A percentile compares a stretch with the other conserved stretches of the same genome.
Evolutionary conservation across 2,888 invertebrate species (phyloP).

Genomic region (Smittia sp.): DNA sequence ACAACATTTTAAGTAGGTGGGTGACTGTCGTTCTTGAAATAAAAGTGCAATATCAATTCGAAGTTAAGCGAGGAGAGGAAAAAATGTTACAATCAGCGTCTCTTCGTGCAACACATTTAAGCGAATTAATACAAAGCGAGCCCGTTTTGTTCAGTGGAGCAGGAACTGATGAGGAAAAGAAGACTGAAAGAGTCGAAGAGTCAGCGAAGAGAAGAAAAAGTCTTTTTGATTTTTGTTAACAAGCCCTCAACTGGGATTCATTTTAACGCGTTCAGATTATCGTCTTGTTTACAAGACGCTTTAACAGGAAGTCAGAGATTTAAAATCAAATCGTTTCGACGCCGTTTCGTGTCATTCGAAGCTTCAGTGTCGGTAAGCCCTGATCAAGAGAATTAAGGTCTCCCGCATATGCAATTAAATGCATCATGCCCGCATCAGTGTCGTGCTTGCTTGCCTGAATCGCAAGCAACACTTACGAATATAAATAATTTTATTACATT

Average conservation of each 20-base stretch:
- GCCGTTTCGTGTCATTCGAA: background rate
- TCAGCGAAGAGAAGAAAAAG: slow-evolving; percentile 9
- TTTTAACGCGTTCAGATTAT: slow-evolving; percentile 37
- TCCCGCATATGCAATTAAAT: slow-evolving; percentile 13
- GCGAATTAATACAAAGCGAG: background rate
- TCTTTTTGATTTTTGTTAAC: slow-evolving; percentile 21
- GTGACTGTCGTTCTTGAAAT: slow-evolving; percentile 1
- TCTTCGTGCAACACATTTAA: slow-evolving; percentile 6
- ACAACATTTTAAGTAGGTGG: slow-evolving; percentile 29
- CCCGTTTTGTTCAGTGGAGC: no score
- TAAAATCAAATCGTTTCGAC: background rate
- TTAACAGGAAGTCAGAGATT: background rate
- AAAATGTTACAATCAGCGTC: background rate
- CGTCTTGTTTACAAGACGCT: slow-evolving; percentile 20
- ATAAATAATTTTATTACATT: background rate
- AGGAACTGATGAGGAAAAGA: no score
- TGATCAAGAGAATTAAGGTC: background rate
- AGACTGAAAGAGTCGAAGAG: background rate
- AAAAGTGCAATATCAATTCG: slow-evolving; percentile 12
- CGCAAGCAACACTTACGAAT: background rate
- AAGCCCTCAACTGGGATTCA: slow-evolving; percentile 14
- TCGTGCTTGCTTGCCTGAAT: background rate
- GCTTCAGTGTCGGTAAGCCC: background rate
- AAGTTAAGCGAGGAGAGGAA: background rate
- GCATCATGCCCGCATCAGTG: background rate